Conservation (phyloP, 2,113 vertebrate genomes). For the Chaenocephalus aceratus region DNA sequence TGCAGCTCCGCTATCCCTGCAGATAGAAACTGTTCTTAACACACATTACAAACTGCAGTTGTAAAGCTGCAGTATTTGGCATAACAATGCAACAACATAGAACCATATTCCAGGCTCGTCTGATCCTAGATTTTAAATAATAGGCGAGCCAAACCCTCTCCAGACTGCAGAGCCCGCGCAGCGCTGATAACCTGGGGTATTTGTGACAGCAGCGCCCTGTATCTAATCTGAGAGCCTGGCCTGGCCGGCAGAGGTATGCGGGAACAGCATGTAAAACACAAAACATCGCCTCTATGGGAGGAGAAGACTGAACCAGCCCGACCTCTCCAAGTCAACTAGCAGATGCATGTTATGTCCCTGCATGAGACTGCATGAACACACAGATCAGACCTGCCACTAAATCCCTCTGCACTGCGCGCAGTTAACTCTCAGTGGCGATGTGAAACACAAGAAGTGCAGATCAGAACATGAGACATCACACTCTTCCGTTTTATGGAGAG, state of each 20-base stretch:
- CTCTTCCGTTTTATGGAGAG: background rate
- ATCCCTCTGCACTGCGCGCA: background rate
- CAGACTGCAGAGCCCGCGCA: slow-evolving; percentile 10
- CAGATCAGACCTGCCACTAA: background rate
- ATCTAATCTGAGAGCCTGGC: slow-evolving; percentile 45
- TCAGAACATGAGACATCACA: background rate
- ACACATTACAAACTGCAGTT: background rate
- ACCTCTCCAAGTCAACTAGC: no score
- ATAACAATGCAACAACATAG: no score
- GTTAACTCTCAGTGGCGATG: background rate
- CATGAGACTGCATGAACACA: background rate
- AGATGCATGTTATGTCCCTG: background rate
- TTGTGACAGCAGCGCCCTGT: slow-evolving; percentile 43
- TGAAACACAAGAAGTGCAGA: background rate
- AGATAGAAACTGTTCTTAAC: background rate
- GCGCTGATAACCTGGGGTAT: slow-evolving; percentile 39
- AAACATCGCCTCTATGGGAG: background rate
- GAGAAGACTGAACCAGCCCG: background rate
- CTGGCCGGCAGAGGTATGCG: slow-evolving; percentile 25
- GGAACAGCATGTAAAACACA: background rate
- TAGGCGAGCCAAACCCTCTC: background rate
- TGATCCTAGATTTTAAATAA: slow-evolving; percentile 1
- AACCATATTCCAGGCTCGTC: background rate
- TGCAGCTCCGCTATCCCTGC: background rate
- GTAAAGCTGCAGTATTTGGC: no score